Evolutionary conservation across 2,888 invertebrate genomes (phyloP), one percentile per base, ranked within the genome.

Genomic region (Corythucha ciliata): DNA sequence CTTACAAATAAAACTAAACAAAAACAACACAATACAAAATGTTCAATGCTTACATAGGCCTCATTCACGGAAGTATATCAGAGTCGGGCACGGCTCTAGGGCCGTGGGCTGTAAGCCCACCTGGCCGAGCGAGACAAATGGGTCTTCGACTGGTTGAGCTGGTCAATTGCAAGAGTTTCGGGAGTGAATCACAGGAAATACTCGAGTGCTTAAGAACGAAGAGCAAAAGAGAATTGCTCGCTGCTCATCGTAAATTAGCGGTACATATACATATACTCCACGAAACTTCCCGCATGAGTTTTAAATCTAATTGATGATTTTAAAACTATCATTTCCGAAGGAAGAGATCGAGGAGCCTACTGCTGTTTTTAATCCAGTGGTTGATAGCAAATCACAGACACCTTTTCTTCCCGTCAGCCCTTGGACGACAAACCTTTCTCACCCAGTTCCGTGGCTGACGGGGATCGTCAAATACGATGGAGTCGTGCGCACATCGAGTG

Each of bases 101-200:
- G 1, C 33, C 42, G 3, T 44, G 41, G 21, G 48, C 48, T 2
- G 42, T 47, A 12, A 33, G 48, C 10, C 40, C 46, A 8, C 57
- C 56, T 14, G 53, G 53, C 21, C 21, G 25, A n/a, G 47, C 51
- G 6, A 42, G 36, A 25, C 73, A 76, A 59, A 80, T 80, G 58
- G n/a, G n/a, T n/a, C n/a, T n/a, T n/a, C n/a, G n/a, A n/a, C n/a
- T n/a, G n/a, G n/a, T n/a, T n/a, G n/a, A n/a, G n/a, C n/a, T n/a
- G n/a, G n/a, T n/a, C n/a, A n/a, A n/a, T n/a, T n/a, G n/a, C n/a
- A n/a, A n/a, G n/a, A n/a, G n/a, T n/a, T n/a, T n/a, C n/a, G n/a
- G n/a, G n/a, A n/a, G n/a, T n/a, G n/a, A n/a, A n/a, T n/a, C n/a
- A n/a, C n/a, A n/a, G n/a, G n/a, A n/a, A n/a, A n/a, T n/a, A n/a